Base-by-base conservation (phyloP, 2,113 vertebrate species). In the Prochilodus magdalenae region DNA sequence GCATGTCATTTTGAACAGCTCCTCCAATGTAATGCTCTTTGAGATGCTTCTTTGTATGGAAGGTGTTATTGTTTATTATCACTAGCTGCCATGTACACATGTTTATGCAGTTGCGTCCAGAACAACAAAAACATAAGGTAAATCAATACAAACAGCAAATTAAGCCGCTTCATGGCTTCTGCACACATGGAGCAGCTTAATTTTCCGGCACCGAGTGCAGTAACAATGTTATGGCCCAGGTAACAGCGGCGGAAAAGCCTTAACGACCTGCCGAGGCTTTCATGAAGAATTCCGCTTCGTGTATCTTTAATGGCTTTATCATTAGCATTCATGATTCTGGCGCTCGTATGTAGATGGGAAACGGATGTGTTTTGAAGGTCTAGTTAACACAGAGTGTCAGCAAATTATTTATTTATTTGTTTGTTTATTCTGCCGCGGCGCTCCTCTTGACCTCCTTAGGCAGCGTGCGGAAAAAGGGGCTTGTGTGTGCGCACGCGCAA, bases 271-370 rank as follows among this genome's bases (percentile, higher is more conserved):
- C 57, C 13, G 22, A 1, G 11, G 30, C 33, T 67, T 67, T 36
- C 36, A 36, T 67, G 65, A 36, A 36, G 65, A 29, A 65, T 33
- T 20, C 13, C n/a, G 13, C 5, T 69, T 40, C 66, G 12, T 44
- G 66, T 70, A 70, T 70, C 40, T 40, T 44, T 22, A 70, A 44
- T 26, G 57, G 1, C n/a, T 20, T 70, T 70, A 13, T 70, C 66
- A 44, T 44, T 44, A 70, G 66, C 22, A 70, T 70, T 70, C 22
- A 22, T 44, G 22, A 60, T 60, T 13, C 57, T 26, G 12, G 36
- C 36, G 11, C 36, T n/a, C 4, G 8, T 24, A n/a, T 44, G 66
- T 44, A 24, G 66, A 44, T n/a, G 12, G 66, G 12, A 24, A 44
- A n/a, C 4, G 11, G 1, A 24, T 24, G 57, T 60, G 57, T 26